phyloP scores from a whole-genome alignment of 30 jellyfish, hydroid and myxozoan species.

The Turritopsis dohrnii region DNA sequence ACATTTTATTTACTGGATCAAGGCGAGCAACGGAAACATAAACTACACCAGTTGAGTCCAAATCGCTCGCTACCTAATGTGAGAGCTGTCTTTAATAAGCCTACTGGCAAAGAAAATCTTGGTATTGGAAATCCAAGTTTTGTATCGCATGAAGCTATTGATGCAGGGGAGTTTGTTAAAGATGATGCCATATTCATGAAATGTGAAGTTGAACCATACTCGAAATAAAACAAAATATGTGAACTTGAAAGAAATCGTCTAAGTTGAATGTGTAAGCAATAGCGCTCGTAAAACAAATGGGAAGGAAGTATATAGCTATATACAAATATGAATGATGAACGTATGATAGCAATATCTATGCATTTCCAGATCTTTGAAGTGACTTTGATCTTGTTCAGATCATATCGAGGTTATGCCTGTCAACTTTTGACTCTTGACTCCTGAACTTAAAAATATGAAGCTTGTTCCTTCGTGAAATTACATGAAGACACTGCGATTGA shows the following conservation, averaged over 20 bases:
- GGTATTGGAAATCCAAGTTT: constrained; percentile 97
- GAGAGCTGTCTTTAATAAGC: constrained; percentile 88
- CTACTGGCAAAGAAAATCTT: constrained; percentile 69
- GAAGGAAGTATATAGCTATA: too few species aligned
- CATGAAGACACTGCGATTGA: too few species aligned
- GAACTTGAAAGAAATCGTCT: not conserved
- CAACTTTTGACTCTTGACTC: too few species aligned
- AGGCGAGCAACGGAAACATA: constrained; percentile 82
- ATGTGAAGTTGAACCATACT: constrained; percentile 77
- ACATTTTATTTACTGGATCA: constrained; percentile 82
- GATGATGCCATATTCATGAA: constrained; percentile 74
- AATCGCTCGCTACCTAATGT: constrained; percentile 89
- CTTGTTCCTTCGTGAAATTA: too few species aligned
- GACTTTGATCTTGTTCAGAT: too few species aligned
- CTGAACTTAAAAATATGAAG: too few species aligned
- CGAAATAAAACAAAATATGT: not conserved
- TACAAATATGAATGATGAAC: too few species aligned
- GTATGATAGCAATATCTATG: too few species aligned
- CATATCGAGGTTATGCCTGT: too few species aligned
- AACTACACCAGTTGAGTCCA: constrained; percentile 91
- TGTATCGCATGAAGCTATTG: constrained; percentile 86
- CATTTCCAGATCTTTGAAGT: too few species aligned
- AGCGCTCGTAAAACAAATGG: too few species aligned
- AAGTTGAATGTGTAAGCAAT: not conserved
- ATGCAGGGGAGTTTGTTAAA: constrained; percentile 65